Percentiles rank a stretch among this genome's conserved stretches.
These are phyloP conservation scores for Ara ararauna DNA, from an alignment of 2,797 vertebrate species.

Conservation along the genomic window DNA sequence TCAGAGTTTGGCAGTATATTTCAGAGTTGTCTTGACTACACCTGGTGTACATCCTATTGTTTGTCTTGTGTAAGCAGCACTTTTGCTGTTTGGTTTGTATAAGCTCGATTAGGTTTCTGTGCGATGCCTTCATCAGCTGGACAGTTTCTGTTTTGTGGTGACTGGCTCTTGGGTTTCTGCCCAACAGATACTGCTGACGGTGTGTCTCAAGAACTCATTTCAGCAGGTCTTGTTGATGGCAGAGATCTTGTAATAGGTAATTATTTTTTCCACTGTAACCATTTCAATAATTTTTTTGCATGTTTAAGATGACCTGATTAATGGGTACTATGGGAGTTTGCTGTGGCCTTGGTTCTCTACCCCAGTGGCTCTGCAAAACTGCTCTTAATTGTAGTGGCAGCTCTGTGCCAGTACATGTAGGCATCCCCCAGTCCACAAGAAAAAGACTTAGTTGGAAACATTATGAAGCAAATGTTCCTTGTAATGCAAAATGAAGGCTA, in stretches of 20 bases:
- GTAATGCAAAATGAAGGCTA: background rate
- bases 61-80: too few relatives aligned
- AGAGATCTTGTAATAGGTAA: constrained; percentile 97
- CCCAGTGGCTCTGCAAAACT: background rate
- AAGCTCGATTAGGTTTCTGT: background rate
- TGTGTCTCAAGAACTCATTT: constrained; percentile 97
- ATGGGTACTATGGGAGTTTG: background rate
- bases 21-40: background rate
- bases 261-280: background rate
- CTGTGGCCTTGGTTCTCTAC: background rate
- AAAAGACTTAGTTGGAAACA: background rate
- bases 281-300: background rate
- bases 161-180: constrained; percentile 37
- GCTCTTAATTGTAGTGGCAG: background rate
- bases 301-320: background rate
- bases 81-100: background rate
- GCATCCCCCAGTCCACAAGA: background rate
- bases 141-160: background rate
- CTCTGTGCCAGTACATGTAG: background rate
- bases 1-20: background rate
- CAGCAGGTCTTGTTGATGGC: constrained; percentile 96
- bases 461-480: background rate
- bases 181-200: constrained; percentile 95
- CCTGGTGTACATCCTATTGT: background rate
- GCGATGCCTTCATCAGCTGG: background rate